Base-by-base conservation (phyloP, 1,140 invertebrate species). In the Aphaenogaster floridana region DNA sequence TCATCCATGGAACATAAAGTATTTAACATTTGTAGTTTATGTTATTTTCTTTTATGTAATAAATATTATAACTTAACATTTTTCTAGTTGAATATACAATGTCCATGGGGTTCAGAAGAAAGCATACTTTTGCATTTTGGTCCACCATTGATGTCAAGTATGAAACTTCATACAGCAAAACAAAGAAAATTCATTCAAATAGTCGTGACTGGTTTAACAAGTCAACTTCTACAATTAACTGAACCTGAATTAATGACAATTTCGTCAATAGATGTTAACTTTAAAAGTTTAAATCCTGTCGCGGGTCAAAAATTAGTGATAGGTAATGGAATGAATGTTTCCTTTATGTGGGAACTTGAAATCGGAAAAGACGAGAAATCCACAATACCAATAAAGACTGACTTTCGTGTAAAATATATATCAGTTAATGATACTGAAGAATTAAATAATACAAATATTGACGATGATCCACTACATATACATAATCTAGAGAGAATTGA, bases 281-380 rank as follows among this genome's bases (percentile, higher is more conserved):
- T 97, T 48, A 95, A 96, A 4, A 96, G 96, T 91, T 94, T 97
- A 68, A 98, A 98, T 94, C 97, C 97, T 7, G 92, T 94, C 69
- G 95, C 96, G 89, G 96, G 95, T 79, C 96, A 96, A 90, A 95
- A 94, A 89, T 91, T 97, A 96, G 93, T 96, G 63, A 96, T 98
- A 71, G 96, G 96, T 71, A 97, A 96, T 86, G 97, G 97, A 0
- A 96, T 97, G 86, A 97, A 96, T 66, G 97, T 97, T 0, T 97
- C 97, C 1, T 98, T 97, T 93, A 97, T 99, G 96, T 98, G 98
- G 97, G 97, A 98, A 95, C 94, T 99, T 28, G 96, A 97, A 63
- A 96, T 95, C 94, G 94, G 97, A 95, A 94, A 97, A 94, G 28
- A 94, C 95, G 91, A 97, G 94, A 87, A 96, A 96, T 92, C 95